These are phyloP conservation scores for Erpetoichthys calabaricus DNA, from an alignment of 2,797 vertebrate genomes.

Conservation along the genomic window DNA sequence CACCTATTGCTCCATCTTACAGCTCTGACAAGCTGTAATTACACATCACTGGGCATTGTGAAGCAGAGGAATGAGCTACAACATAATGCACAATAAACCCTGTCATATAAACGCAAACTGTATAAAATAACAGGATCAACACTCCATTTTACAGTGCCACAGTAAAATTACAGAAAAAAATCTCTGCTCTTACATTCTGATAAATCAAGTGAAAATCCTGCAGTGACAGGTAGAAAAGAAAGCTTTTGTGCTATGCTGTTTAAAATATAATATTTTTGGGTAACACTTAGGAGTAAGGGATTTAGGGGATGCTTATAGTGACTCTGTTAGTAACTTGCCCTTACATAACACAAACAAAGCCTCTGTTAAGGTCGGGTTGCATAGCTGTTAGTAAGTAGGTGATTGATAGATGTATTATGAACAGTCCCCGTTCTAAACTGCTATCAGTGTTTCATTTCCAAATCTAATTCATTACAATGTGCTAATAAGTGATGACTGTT, in stretches of 20 bases:
- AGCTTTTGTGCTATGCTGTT: conserved; percentile 42
- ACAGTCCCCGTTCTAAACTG: no score
- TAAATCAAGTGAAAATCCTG: conserved; percentile 60
- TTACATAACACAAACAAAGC: no score
- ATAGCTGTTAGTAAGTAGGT: no score
- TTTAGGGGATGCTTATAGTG: no score
- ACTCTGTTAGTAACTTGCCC: no score
- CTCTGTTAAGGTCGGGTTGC: no score
- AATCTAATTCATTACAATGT: no score
- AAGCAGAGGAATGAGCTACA: conserved; percentile 75
- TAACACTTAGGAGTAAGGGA: no score
- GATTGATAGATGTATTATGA: no score
- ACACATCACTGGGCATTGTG: conserved; percentile 74
- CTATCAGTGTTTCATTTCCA: no score
- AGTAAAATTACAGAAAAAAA: conserved; percentile 57
- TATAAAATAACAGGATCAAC: conserved; percentile 89
- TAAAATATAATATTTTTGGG: conserved; percentile 27
- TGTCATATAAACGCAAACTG: conserved; percentile 82
- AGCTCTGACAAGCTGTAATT: conserved; percentile 87
- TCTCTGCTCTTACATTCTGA: conserved; percentile 61
- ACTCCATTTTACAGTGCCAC: conserved; percentile 70
- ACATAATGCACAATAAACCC: conserved; percentile 85
- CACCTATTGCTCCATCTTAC: conserved; percentile 70
- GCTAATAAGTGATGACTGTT: no score
- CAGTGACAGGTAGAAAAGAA: conserved; percentile 47